Conservation (phyloP, 2,113 vertebrate species). For the Osmerus eperlanus region DNA sequence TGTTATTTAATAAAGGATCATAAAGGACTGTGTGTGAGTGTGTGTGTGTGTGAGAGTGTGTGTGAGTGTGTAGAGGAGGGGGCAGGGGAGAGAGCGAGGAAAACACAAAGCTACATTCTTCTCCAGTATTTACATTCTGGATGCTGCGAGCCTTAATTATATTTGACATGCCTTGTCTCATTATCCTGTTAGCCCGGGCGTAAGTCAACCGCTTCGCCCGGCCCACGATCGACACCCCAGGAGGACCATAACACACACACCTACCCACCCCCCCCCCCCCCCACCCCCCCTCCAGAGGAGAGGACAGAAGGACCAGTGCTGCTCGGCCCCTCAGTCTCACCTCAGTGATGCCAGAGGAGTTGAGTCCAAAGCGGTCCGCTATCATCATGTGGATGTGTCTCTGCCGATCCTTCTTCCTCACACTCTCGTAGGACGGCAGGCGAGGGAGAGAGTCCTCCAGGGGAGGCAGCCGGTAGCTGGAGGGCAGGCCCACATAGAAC, state of each 20-base stretch:
- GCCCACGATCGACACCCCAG: constrained; percentile 58
- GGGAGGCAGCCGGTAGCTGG: constrained; percentile 71
- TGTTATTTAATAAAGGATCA: not conserved
- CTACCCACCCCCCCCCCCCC: constrained; percentile 41
- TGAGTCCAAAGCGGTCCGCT: constrained; percentile 76
- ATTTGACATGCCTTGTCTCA: constrained; percentile 69
- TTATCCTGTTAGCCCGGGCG: constrained; percentile 66
- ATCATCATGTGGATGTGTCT: constrained; percentile 83
- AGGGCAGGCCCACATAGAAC: constrained; percentile 72
- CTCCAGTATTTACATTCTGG: constrained; percentile 53
- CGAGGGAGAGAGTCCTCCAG: constrained; percentile 66
- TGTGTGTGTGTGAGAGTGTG: not conserved
- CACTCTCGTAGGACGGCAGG: constrained; percentile 78
- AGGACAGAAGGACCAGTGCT: not conserved
- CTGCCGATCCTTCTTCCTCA: constrained; percentile 79
- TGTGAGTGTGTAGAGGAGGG: constrained; percentile 31
- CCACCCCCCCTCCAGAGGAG: constrained; percentile 33
- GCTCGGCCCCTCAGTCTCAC: constrained; percentile 51
- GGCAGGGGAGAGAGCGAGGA: constrained; percentile 40
- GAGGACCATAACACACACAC: constrained; percentile 31
- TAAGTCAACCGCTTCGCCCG: constrained; percentile 42
- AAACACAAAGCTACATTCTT: constrained; percentile 58
- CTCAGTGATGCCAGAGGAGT: constrained; percentile 71
- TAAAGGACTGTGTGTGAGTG: constrained; percentile 2
- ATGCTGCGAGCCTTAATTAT: constrained; percentile 55